Evolutionary conservation across 1,140 invertebrate species (phyloP), one percentile per base, ranked within the genome.

Genomic region (Nephila pilipes): DNA sequence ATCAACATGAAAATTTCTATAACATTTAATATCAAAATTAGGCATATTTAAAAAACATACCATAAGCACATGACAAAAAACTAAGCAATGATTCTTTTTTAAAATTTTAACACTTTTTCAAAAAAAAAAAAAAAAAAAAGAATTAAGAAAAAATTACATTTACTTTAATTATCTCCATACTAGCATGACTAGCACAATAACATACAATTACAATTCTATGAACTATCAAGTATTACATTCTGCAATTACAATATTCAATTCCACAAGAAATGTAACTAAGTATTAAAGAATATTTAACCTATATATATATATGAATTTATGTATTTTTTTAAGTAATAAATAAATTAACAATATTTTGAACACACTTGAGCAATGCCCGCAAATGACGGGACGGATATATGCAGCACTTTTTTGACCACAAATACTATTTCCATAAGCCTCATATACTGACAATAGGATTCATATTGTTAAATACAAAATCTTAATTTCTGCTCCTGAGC

Each of bases 331-430:
- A 65, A 65, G n/a, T 75, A 32, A 75, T 36, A 75, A 75, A 36
- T 75, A 75, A 75, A 75, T 75, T 16, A 20, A 18, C 16, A 60
- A 60, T 22, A 60, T 22, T 60, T 65, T 32, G 32, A 81, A 81
- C n/a, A 80, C 20, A 14, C 8, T 81, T 81, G 80, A 81, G 80
- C 80, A 25, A 81, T 54, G 38, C 80, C 80, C 46, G 80, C 80
- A 81, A 81, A 22, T 81, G 38, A 54, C 80, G 46, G 80, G 80
- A 81, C 80, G 80, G 80, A 81, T 81, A 54, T n/a, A 55, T 46
- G 80, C 80, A 81, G 80, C 29, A 75, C 29, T 29, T 75, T 75
- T 75, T 32, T 36, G 6, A 75, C 69, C 69, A 75, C 32, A 75
- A 36, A 75, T 14, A 36, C 29, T 18, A 75, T 65, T 65, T n/a